Evolutionary conservation across 2,113 vertebrate genomes (phyloP).

Genomic region (Callipepla squamata): DNA sequence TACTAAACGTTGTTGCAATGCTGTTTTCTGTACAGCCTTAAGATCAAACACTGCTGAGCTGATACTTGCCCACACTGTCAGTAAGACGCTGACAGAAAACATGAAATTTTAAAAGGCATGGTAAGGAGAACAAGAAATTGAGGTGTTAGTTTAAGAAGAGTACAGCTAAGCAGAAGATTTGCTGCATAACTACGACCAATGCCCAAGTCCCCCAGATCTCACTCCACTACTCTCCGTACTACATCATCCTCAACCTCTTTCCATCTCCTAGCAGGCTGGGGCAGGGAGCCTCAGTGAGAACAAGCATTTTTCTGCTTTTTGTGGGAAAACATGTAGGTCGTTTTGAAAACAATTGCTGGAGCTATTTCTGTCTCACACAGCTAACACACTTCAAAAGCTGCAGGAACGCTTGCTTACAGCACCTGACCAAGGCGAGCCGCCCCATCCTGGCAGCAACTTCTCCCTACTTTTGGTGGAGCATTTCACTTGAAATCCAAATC

Average conservation of each 20-base stretch:
- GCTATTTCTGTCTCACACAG: not conserved
- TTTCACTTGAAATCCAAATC: not conserved
- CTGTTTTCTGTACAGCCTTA: not conserved
- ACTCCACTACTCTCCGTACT: not conserved
- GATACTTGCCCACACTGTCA: not conserved
- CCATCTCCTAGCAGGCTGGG: not conserved
- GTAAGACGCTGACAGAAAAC: not conserved
- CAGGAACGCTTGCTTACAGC: not conserved
- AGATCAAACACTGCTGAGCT: not conserved
- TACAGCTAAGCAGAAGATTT: not conserved
- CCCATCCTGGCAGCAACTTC: not conserved
- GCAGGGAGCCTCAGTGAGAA: not conserved
- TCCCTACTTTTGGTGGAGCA: not conserved
- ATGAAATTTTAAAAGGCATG: not conserved
- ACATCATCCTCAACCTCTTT: not conserved
- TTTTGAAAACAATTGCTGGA: not conserved
- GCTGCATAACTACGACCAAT: not conserved
- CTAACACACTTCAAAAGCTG: not conserved
- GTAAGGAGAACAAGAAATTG: not conserved
- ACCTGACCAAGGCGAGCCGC: not conserved
- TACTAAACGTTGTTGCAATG: not conserved
- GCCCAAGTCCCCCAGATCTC: not conserved
- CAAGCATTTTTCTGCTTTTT: fast-evolving
- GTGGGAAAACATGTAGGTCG: not conserved
- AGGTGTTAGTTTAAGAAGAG: not conserved